phyloP scores from a whole-genome alignment of 1,140 invertebrate species.

The Tenebrio molitor region DNA sequence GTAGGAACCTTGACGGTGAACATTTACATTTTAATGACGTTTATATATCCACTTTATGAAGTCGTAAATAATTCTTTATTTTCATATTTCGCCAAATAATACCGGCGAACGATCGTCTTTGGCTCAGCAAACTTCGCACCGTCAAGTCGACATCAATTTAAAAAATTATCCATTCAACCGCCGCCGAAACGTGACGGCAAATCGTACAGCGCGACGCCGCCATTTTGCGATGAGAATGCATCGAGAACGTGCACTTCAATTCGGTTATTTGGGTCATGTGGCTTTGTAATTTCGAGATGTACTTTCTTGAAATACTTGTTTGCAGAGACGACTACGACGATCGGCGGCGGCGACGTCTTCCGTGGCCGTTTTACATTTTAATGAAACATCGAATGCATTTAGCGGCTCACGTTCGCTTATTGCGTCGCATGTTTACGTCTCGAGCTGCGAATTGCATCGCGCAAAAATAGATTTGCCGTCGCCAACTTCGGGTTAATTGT shows the following conservation, averaged over 20 bases:
- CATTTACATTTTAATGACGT: conserved; percentile 25
- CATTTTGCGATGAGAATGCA: conserved; percentile 25
- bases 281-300: conserved; percentile 45
- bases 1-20: conserved; percentile 2
- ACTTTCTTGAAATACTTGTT: conserved; percentile 45
- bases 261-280: conserved; percentile 44
- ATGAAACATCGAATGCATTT: conserved; percentile 50
- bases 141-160: too few species aligned
- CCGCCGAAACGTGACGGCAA: background rate
- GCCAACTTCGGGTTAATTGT: too few species aligned
- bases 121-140: too few species aligned
- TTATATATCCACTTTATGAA: conserved; percentile 8
- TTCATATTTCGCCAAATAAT: conserved; percentile 10
- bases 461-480: too few species aligned
- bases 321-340: too few species aligned
- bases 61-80: conserved; percentile 16
- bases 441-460: conserved; percentile 45
- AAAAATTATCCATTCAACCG: too few species aligned
- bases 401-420: conserved; percentile 43
- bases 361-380: conserved; percentile 49
- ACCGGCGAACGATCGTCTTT: too few species aligned
- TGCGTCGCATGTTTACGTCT: conserved; percentile 48
- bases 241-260: conserved; percentile 15
- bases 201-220: background rate
- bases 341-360: conserved; percentile 19